phyloP scores from a whole-genome alignment of 1,140 invertebrate species.

The Papilio helenus region DNA sequence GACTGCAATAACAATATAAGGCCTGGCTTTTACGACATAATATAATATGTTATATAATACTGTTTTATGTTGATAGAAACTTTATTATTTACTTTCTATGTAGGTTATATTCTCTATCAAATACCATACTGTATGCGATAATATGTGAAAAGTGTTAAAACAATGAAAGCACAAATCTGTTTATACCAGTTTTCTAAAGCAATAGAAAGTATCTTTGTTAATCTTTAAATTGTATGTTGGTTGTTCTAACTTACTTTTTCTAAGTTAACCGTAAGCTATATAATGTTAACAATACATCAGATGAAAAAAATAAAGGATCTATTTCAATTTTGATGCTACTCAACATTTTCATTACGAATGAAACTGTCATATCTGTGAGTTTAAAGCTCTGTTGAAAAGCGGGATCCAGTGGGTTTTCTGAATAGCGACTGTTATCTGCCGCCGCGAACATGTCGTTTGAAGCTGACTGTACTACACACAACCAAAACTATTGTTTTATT shows the following conservation, averaged over 20 bases:
- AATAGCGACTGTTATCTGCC: constrained; percentile 56
- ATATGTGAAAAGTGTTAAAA: neutral
- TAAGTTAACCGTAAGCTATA: neutral
- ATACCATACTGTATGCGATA: neutral
- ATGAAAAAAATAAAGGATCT: neutral
- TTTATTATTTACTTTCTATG: neutral
- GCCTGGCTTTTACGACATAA: constrained; percentile 36
- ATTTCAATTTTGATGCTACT: constrained; percentile 34
- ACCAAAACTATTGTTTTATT: constrained; percentile 48
- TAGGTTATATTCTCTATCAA: neutral
- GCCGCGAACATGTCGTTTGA: constrained; percentile 49
- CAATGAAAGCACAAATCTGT: neutral
- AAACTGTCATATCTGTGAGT: constrained; percentile 55
- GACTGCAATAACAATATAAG: constrained; percentile 45
- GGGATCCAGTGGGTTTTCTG: constrained; percentile 53
- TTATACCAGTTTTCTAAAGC: neutral
- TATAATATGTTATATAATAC: constrained; percentile 29
- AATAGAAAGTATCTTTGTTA: neutral
- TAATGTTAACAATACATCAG: neutral
- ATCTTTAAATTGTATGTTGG: neutral
- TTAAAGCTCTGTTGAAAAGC: constrained; percentile 53
- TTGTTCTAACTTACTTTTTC: neutral
- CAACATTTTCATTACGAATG: constrained; percentile 46
- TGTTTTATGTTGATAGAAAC: neutral
- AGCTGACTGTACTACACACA: constrained; percentile 39